Evolutionary conservation across 2,888 invertebrate genomes (phyloP), one percentile per base, ranked within the genome.

Genomic region (Creontiades dilutus): DNA sequence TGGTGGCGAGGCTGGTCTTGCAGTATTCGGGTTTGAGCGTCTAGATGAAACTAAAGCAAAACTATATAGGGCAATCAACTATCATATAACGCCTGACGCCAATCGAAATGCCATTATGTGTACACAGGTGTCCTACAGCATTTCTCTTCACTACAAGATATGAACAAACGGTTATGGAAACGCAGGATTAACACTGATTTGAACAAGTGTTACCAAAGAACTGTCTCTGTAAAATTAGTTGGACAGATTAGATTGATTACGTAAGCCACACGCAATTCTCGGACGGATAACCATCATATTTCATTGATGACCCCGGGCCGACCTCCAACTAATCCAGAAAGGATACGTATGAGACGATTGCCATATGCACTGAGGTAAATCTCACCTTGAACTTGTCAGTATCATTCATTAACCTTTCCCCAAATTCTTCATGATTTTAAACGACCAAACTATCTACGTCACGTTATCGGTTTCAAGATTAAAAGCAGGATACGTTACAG

Each of bases 221-320:
- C 85, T 85, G 85, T 61, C 27, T 28, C 61, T 12, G 57, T 61
- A 57, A 78, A 28, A 37, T 61, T 61, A 16, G 61, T 57, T 19
- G 11, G 52, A 28, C n/a, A 37, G 85, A 85, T 85, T 61, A 61
- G 57, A 61, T 37, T 12, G 86, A 86, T 86, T 86, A 86, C 86
- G 86, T 86, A 86, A 86, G 23, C 61, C 76, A 86, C 48, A 86
- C 86, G 86, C 86, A 86, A 86, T 75, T 86, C 86, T 75, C 19
- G 46, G 48, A 75, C 23, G 68, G 76, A 75, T 75, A 46, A 75
- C 76, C 55, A 48, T 86, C 75, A 48, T 76, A 46, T 19, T 76
- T 19, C 48, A 47, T 48, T 14, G 86, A 75, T 86, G 76, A 86
- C 75, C 86, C 47, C 76, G 1, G 86, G 37, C 75, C 86, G 48